phyloP scores from a whole-genome alignment of 2,888 invertebrate genomes.

The Stenolophus ochropezus region DNA sequence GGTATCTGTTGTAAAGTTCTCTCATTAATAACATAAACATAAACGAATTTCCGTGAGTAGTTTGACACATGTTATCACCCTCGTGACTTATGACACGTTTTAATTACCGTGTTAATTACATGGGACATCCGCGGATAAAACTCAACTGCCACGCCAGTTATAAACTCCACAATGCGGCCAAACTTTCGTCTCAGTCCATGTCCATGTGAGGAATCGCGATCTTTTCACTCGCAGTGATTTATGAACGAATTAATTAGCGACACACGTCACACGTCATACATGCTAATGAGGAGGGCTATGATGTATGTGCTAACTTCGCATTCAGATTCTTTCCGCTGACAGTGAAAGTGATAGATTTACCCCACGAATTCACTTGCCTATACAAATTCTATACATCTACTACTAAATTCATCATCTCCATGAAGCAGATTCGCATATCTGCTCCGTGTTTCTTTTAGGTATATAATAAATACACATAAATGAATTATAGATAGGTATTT shows the following conservation, averaged over 20 bases:
- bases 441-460: too few species aligned
- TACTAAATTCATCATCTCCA: too few species aligned
- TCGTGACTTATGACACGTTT: conserved; percentile 18
- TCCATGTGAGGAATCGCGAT: not conserved
- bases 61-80: conserved; percentile 12
- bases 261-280: not conserved
- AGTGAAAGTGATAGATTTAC: not conserved
- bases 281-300: not conserved
- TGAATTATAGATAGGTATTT: too few species aligned
- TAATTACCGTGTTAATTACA: conserved; percentile 28
- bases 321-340: not conserved
- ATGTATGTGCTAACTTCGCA: not conserved
- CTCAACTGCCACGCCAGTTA: not conserved
- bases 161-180: not conserved
- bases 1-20: not conserved
- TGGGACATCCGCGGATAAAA: not conserved
- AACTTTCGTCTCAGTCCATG: not conserved
- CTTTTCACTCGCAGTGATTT: conserved; percentile 7
- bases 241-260: conserved; percentile 9
- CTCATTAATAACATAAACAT: not conserved
- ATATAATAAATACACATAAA: too few species aligned
- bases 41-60: not conserved
- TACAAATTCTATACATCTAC: too few species aligned
- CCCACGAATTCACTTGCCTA: not conserved
- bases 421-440: too few species aligned